Base-by-base conservation (phyloP, 2,888 invertebrate species). In the Yponomeuta evonymella region DNA sequence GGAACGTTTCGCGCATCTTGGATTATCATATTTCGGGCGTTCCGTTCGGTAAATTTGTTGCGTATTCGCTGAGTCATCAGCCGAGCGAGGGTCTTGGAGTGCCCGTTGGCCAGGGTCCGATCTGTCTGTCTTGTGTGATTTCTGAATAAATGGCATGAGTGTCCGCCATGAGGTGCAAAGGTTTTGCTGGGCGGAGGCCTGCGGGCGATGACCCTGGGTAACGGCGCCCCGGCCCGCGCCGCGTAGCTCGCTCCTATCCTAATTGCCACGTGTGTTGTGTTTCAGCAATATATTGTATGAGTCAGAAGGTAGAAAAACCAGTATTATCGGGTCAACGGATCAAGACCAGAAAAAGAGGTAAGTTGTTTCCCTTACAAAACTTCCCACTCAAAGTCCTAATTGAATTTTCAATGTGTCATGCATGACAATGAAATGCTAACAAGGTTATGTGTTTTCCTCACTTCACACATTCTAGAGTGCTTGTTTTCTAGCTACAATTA, bases 221-320 rank as follows among this genome's bases (percentile, higher is more conserved):
- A 83, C 83, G 81, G 78, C 76, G 77, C 67, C 51, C 76, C 74
- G 62, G 12, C 33, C 43, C 43, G 43, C 15, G 48, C 23, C n/a
- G 36, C 77, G 76, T 75, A 77, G 75, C 76, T 76, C 75, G 79
- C 70, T 75, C 75, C 75, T 74, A 73, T 79, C 74, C 77, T 89
- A 87, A 89, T 85, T 89, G 90, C 91, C 91, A 91, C 90, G 91
- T 90, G 90, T 89, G 85, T 88, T 88, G 74, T 87, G 79, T 80
- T 94, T 95, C 94, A 96, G 96, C 95, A 94, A 95, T 94, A 95
- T 95, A 94, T 98, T 98, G 98, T 98, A 98, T 98, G 98, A 98
- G 98, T 98, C 98, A 98, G 95, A 98, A 98, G 97, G 97, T 96
- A 95, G 98, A 98, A 98, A 98, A 98, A 97, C 98, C 98, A 96